Conservation (phyloP, 2,888 invertebrate genomes). For the Oxyteleia sp. region DNA sequence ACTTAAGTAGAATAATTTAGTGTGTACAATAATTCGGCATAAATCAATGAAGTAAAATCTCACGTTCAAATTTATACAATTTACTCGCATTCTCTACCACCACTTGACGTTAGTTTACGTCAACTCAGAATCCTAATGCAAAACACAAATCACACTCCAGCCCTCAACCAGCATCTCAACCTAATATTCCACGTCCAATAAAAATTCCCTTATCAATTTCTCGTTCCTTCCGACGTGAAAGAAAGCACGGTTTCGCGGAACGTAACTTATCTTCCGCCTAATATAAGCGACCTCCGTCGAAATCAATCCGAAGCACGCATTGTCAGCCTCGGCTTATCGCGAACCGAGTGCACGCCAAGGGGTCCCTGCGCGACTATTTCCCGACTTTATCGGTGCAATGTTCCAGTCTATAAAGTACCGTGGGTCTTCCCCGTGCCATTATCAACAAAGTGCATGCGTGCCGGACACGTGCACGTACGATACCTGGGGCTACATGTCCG, state of each 20-base stretch:
- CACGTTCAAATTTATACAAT: neutral
- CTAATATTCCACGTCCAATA: conserved; percentile 18
- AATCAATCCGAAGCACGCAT: conserved; percentile 70
- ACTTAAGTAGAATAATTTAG: too few species aligned
- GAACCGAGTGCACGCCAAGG: conserved; percentile 46
- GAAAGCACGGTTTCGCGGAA: conserved; percentile 53
- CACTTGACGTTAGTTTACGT: neutral
- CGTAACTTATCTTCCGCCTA: conserved; percentile 53
- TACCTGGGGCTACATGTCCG: conserved; percentile 61
- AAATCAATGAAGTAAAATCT: too few species aligned
- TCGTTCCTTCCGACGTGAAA: conserved; percentile 45
- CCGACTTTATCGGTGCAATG: conserved; percentile 63
- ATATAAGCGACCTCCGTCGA: conserved; percentile 72
- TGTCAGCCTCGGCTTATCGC: conserved; percentile 66
- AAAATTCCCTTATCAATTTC: conserved; percentile 43
- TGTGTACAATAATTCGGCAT: too few species aligned
- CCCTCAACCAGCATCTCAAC: neutral
- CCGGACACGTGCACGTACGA: conserved; percentile 70
- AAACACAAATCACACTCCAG: neutral
- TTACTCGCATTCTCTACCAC: neutral
- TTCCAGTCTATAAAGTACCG: conserved; percentile 71
- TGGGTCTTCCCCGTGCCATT: conserved; percentile 61
- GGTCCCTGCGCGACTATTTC: conserved; percentile 61
- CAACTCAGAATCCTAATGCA: neutral
- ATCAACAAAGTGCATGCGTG: conserved; percentile 72